Evolutionary conservation across 2,888 invertebrate genomes (phyloP).

Genomic region (Prenolepis imparis): DNA sequence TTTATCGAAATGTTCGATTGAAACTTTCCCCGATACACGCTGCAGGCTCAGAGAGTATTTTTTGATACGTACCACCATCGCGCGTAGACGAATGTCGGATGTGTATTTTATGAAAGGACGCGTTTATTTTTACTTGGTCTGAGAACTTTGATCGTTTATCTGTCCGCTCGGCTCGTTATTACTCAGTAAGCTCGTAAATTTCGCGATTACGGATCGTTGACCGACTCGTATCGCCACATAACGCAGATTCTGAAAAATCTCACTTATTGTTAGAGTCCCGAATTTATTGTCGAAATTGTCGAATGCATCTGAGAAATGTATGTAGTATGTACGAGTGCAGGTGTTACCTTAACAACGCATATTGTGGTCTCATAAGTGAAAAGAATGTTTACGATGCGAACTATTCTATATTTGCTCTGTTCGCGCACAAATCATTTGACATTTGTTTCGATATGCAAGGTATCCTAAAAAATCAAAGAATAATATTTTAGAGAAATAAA

Average conservation of each 20-base stretch:
- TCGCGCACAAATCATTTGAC: neutral
- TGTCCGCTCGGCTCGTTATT: slow-evolving; percentile 40
- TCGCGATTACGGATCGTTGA: slow-evolving; percentile 45
- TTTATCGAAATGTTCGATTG: slow-evolving; percentile 30
- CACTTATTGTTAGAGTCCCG: neutral
- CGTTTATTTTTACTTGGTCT: slow-evolving; percentile 65
- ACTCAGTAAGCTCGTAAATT: slow-evolving; percentile 54
- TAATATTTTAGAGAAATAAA: neutral
- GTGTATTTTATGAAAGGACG: slow-evolving; percentile 41
- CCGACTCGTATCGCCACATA: neutral
- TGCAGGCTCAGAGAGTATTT: slow-evolving; percentile 15
- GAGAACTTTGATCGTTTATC: slow-evolving; percentile 71
- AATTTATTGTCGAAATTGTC: slow-evolving; percentile 30
- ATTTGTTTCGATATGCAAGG: neutral
- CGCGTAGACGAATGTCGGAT: slow-evolving; percentile 2
- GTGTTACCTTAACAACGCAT: neutral
- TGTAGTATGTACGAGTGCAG: neutral
- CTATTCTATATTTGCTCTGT: neutral
- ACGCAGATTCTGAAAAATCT: slow-evolving; percentile 32
- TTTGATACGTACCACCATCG: neutral
- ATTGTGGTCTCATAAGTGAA: neutral
- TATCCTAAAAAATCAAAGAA: neutral
- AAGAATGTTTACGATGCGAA: neutral
- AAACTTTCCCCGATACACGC: slow-evolving; percentile 2
- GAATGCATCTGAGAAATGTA: neutral